Base-by-base conservation (phyloP, 2,113 vertebrate species). In the Holacanthus passer region DNA sequence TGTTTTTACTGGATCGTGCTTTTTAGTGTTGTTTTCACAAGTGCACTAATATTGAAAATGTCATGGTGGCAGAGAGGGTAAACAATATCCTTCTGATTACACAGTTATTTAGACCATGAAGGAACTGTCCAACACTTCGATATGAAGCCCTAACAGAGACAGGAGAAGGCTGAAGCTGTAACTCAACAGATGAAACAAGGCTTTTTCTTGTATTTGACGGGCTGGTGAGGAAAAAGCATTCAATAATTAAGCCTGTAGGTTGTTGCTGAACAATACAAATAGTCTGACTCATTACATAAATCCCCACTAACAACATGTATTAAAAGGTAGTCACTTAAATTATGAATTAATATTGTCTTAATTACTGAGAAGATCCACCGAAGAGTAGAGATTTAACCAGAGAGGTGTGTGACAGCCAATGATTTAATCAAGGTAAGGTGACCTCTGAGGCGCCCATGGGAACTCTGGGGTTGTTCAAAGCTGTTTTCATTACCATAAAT, bases 71-170 rank as follows among this genome's bases (percentile, higher is more conserved):
- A n/a, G 63, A n/a, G 11, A 50, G 11, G 31, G 52, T 43, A 71
- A 82, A 79, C 71, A 79, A 74, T 79, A 83, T 59, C 65, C 66
- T 32, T 60, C 3, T 52, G 79, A 75, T 86, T 74, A 86, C 73
- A 69, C 64, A 64, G 69, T 70, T 41, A 31, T 58, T 82, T n/a
- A 45, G 50, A 74, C 79, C 74, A 59, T 82, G 79, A 82, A 70
- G 64, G 45, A 45, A 27, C 64, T 12, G 27, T 31, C 65, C 64
- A 39, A 27, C 68, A 64, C 74, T 56, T 69, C 32, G 41, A 53
- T 68, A 29, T 39, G 4, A 48, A 77, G 73, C 45, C 24, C 11
- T 4, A 27, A 45, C 10, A 78, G 43, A 43, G 45, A 48, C 19
- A 43, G 31, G 66, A n/a, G 43, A 53, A 32, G n/a, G 52, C 60